These are phyloP conservation scores for Plodia interpunctella DNA, from an alignment of 1,140 invertebrate genomes.

Conservation along the genomic window DNA sequence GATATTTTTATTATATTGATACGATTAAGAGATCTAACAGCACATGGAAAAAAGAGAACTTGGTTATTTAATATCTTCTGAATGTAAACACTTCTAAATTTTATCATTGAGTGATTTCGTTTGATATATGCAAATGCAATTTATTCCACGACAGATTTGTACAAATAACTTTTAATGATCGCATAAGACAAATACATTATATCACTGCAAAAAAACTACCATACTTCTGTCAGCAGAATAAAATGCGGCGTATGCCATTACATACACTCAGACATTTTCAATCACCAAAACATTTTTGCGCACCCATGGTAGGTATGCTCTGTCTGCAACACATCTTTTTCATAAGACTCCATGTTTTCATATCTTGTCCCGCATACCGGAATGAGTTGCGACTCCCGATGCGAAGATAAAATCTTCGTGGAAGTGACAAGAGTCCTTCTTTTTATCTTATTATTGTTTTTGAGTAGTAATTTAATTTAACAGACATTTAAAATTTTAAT, in stretches of 20 bases:
- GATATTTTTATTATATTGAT: no score
- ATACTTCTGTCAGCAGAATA: not conserved
- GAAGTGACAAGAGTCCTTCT: not conserved
- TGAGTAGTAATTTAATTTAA: no score
- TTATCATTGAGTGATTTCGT: no score
- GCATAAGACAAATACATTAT: not conserved
- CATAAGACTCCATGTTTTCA: constrained; percentile 2
- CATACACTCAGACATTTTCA: not conserved
- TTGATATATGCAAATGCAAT: no score
- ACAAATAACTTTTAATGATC: not conserved
- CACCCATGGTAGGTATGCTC: not conserved
- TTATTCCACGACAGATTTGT: no score
- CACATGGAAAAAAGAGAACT: no score
- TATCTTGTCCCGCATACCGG: constrained; percentile 3
- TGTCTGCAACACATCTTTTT: not conserved
- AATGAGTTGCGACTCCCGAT: not conserved
- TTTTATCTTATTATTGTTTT: not conserved
- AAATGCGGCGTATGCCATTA: not conserved
- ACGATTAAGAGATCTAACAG: no score
- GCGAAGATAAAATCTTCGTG: constrained; percentile 1
- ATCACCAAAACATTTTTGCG: constrained; percentile 5
- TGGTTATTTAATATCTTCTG: no score
- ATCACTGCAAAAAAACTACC: not conserved
- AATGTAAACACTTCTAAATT: no score
- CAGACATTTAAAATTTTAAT: no score